Evolutionary conservation across 2,113 vertebrate genomes (phyloP).

Genomic region (Lanius collurio): DNA sequence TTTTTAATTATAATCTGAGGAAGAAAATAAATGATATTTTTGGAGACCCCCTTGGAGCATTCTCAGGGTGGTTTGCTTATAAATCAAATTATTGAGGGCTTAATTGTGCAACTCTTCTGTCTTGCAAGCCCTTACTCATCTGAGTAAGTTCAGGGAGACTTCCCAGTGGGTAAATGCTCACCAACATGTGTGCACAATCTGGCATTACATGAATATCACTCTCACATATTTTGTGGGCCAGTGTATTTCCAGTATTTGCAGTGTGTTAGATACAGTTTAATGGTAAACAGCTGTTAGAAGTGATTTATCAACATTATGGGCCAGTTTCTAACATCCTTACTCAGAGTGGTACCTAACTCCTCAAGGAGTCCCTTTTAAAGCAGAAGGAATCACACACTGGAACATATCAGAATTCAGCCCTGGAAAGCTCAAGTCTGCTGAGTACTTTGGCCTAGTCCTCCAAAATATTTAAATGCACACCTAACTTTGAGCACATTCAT

Average conservation of each 20-base stretch:
- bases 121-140: constrained; percentile 52
- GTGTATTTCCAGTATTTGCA: constrained; percentile 43
- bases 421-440: background rate
- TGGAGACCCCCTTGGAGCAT: constrained; percentile 54
- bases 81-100: constrained; percentile 63
- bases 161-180: constrained; percentile 30
- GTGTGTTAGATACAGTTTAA: constrained; percentile 55
- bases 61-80: constrained; percentile 52
- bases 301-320: constrained; percentile 38
- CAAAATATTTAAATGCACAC: background rate
- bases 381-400: background rate
- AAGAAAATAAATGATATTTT: constrained; percentile 49
- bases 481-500: background rate
- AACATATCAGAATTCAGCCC: background rate
- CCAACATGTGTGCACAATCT: constrained; percentile 60
- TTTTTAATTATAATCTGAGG: constrained; percentile 46
- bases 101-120: constrained; percentile 55
- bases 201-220: constrained; percentile 49
- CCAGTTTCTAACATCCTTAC: background rate
- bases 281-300: constrained; percentile 45
- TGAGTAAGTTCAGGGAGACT: constrained; percentile 45
- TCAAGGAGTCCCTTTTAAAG: background rate
- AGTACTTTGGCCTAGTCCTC: background rate
- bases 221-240: constrained; percentile 52
- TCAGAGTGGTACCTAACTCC: background rate